phyloP scores from a whole-genome alignment of 2,888 invertebrate genomes.

The Trissolcus brochymenae region DNA sequence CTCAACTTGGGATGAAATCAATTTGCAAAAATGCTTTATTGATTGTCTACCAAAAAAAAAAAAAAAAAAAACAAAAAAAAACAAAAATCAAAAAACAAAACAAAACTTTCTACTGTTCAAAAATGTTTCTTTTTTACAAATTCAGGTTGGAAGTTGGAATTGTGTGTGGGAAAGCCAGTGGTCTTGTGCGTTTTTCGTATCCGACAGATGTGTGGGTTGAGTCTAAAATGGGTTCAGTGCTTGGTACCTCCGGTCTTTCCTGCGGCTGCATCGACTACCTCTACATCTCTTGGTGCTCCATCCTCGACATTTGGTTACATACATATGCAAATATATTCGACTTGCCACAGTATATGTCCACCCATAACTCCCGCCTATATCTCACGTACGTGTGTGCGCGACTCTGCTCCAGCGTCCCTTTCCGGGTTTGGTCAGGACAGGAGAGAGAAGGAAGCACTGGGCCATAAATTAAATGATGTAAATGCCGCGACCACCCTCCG shows the following conservation, averaged over 20 bases:
- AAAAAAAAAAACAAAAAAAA: too few relatives aligned
- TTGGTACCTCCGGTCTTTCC: conserved; percentile 47
- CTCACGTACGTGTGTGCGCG: conserved; percentile 36
- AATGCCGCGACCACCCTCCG: conserved; percentile 75
- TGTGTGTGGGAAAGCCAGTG: background rate
- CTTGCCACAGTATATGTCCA: conserved; percentile 70
- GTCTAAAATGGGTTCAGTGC: conserved; percentile 40
- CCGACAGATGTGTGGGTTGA: conserved; percentile 36
- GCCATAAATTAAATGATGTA: conserved; percentile 77
- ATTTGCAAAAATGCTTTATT: background rate
- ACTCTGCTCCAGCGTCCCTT: conserved; percentile 39
- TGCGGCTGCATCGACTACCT: conserved; percentile 55
- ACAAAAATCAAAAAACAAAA: too few relatives aligned
- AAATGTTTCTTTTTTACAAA: background rate
- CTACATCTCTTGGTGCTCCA: conserved; percentile 57
- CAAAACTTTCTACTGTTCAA: background rate
- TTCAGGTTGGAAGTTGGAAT: background rate
- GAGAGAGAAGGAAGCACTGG: conserved; percentile 61
- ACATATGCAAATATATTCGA: conserved; percentile 76
- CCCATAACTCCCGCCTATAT: conserved; percentile 60
- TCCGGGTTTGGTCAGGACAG: conserved; percentile 57
- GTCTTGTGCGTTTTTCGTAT: conserved; percentile 20
- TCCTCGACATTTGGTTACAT: conserved; percentile 71
- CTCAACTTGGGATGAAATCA: conserved; percentile 2
- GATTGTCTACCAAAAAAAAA: too few relatives aligned